These are phyloP conservation scores for Nasonia vitripennis DNA, from an alignment of 1,140 invertebrate species.

Conservation along the genomic window DNA sequence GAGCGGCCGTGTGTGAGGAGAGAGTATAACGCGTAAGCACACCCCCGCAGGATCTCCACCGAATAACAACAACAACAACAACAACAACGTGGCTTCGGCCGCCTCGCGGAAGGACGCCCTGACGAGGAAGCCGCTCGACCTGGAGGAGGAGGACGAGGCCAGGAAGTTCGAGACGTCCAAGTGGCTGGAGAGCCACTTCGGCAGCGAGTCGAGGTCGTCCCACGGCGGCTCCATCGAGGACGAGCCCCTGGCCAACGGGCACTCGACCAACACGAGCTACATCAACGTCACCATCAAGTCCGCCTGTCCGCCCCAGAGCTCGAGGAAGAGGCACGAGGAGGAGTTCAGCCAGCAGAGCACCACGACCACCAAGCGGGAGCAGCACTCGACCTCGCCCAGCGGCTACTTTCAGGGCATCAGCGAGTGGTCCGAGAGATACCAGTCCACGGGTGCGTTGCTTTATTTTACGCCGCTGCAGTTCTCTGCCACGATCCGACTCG, in stretches of 20 bases:
- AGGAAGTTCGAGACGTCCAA: constrained; percentile 91
- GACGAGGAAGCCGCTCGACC: constrained; percentile 86
- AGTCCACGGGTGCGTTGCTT: constrained; percentile 50
- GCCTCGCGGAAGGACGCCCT: constrained; percentile 83
- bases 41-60: neutral
- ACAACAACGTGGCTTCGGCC: neutral
- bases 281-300: constrained; percentile 88
- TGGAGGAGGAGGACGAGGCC: constrained; percentile 91
- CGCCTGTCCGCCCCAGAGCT: constrained; percentile 68
- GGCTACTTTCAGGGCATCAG: constrained; percentile 83
- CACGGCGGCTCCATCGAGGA: constrained; percentile 79
- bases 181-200: constrained; percentile 93
- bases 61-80: neutral
- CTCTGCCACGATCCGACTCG: neutral
- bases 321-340: constrained; percentile 40
- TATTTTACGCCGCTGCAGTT: neutral
- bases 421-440: constrained; percentile 83
- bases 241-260: constrained; percentile 56
- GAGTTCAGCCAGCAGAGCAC: constrained; percentile 38
- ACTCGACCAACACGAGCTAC: constrained; percentile 79
- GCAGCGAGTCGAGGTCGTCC: constrained; percentile 87
- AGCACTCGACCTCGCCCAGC: constrained; percentile 64
- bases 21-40: neutral
- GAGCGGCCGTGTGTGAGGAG: no score
- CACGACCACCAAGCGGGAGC: constrained; percentile 59